Percentiles rank a stretch among this genome's conserved stretches.
Evolutionary conservation across 2,113 vertebrate genomes (phyloP).

Genomic region (Hippocampus mohnikei): DNA sequence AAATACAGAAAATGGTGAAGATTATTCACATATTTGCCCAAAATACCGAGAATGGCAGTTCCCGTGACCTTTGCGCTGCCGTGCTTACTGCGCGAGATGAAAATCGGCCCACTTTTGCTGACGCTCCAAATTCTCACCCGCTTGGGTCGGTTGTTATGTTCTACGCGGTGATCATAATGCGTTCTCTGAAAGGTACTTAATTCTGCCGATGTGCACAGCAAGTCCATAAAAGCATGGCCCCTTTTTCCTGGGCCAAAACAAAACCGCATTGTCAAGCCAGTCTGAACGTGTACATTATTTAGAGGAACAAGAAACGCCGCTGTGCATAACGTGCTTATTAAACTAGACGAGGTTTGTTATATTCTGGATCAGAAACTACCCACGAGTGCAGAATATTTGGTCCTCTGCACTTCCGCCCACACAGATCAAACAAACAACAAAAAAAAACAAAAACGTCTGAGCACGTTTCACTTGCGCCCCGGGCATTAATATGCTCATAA

Average conservation of each 20-base stretch:
- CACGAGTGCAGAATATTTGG: too few species aligned
- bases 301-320: neutral
- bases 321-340: neutral
- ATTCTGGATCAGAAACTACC: too few species aligned
- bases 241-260: slow-evolving; percentile 3
- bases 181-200: slow-evolving; percentile 17
- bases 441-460: too few species aligned
- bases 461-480: too few species aligned
- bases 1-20: neutral
- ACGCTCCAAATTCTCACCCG: slow-evolving; percentile 21
- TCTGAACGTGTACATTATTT: neutral
- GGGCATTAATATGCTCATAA: too few species aligned
- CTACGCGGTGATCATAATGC: slow-evolving; percentile 17
- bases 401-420: neutral
- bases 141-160: slow-evolving; percentile 21
- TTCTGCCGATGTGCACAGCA: slow-evolving; percentile 2
- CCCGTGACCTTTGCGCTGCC: slow-evolving; percentile 9
- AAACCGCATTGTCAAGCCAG: slow-evolving; percentile 16
- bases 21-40: neutral
- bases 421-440: neutral
- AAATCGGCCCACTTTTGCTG: slow-evolving; percentile 17
- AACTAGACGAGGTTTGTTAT: neutral
- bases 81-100: neutral
- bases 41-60: neutral
- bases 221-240: slow-evolving; percentile 15